Conservation (phyloP, 2,888 invertebrate species). For the Cerceris ruficornis region DNA sequence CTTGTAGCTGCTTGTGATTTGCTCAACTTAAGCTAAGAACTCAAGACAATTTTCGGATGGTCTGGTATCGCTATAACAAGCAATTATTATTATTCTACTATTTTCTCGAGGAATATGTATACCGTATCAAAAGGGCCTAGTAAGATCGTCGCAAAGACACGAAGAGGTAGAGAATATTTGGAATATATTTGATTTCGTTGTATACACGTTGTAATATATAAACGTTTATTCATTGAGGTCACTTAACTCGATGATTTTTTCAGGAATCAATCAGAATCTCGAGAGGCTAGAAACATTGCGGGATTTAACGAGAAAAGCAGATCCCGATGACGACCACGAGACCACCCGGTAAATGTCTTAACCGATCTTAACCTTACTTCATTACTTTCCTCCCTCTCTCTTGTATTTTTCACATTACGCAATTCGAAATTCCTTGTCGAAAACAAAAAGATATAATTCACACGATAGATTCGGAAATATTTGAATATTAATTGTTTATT, state of each 20-base stretch:
- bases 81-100: slow-evolving; percentile 24
- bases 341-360: slow-evolving; percentile 72
- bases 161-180: slow-evolving; percentile 85
- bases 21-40: slow-evolving; percentile 31
- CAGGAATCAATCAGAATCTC: slow-evolving; percentile 91
- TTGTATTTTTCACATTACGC: slow-evolving; percentile 55
- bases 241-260: slow-evolving; percentile 17
- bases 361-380: slow-evolving; percentile 41
- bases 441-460: slow-evolving; percentile 22
- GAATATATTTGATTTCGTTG: slow-evolving; percentile 12
- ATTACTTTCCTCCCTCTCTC: slow-evolving; percentile 30
- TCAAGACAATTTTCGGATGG: slow-evolving; percentile 55
- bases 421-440: slow-evolving; percentile 50
- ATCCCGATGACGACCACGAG: slow-evolving; percentile 84
- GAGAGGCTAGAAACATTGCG: slow-evolving; percentile 90
- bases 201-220: slow-evolving; percentile 5
- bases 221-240: background rate
- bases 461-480: background rate
- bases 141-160: slow-evolving; percentile 93
- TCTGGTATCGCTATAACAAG: slow-evolving; percentile 34
- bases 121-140: slow-evolving; percentile 94
- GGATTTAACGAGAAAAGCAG: slow-evolving; percentile 87
- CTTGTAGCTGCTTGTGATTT: slow-evolving; percentile 16
- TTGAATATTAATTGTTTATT: background rate
- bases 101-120: slow-evolving; percentile 85